These are phyloP conservation scores for Syritta pipiens DNA, from an alignment of 2,888 invertebrate genomes.

Conservation along the genomic window DNA sequence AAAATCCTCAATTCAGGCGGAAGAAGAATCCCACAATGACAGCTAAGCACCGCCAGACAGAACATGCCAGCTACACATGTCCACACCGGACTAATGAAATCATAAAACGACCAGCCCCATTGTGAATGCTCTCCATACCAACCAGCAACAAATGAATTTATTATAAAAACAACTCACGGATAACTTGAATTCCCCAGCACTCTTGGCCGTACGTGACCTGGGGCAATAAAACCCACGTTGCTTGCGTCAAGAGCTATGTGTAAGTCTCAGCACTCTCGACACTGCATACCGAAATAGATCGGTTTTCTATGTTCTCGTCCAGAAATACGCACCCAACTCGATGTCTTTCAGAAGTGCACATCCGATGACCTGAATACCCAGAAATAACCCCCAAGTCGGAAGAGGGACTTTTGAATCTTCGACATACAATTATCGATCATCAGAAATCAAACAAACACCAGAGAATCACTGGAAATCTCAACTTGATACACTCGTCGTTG, in stretches of 20 bases:
- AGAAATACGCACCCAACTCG: not conserved
- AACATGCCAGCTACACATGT: not conserved
- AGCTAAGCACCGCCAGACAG: not conserved
- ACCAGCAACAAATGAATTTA: not conserved
- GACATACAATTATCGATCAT: not conserved
- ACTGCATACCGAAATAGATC: not conserved
- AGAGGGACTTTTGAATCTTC: not conserved
- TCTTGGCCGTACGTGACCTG: slow-evolving; percentile 24
- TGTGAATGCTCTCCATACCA: not conserved
- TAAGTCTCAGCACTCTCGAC: not conserved
- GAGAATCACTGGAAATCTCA: not conserved
- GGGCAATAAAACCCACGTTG: slow-evolving; percentile 15
- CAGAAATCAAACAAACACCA: not conserved
- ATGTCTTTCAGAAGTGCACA: not conserved
- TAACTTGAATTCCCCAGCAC: not conserved
- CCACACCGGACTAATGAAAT: not conserved
- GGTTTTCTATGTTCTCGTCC: not conserved
- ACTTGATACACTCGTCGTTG: not conserved
- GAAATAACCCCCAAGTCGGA: too few species aligned
- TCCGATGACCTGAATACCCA: not conserved
- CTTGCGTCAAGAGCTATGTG: slow-evolving; percentile 23
- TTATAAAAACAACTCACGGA: slow-evolving; percentile 9
- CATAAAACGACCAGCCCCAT: not conserved
- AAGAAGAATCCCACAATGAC: too few species aligned
- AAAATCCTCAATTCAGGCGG: too few species aligned